phyloP scores from a whole-genome alignment of 2,888 invertebrate genomes.

The Parnassius smintheus region DNA sequence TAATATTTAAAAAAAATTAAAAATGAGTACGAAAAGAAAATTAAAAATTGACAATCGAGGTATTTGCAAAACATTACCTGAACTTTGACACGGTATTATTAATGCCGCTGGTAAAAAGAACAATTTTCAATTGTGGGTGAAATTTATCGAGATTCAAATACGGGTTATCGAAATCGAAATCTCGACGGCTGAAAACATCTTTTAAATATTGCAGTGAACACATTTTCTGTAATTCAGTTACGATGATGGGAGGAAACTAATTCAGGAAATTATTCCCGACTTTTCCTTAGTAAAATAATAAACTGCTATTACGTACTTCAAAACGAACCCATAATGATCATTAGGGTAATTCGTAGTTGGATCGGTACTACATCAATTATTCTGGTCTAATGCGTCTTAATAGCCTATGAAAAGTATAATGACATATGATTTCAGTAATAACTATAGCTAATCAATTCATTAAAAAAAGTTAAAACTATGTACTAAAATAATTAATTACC shows the following conservation, averaged over 20 bases:
- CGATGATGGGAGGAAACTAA: not conserved
- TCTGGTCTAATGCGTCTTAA: not conserved
- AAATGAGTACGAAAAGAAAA: no score
- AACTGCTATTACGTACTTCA: not conserved
- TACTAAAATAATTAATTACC: not conserved
- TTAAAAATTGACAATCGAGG: no score
- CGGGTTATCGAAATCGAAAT: conserved; percentile 44
- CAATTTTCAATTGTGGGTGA: conserved; percentile 53
- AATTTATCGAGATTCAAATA: conserved; percentile 49
- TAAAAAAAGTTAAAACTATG: not conserved
- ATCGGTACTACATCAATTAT: conserved; percentile 5
- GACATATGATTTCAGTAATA: no score
- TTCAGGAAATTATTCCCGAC: not conserved
- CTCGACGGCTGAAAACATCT: conserved; percentile 42
- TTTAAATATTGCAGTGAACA: conserved; percentile 33
- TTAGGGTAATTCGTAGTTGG: not conserved
- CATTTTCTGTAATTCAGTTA: conserved; percentile 30
- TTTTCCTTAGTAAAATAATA: conserved; percentile 9
- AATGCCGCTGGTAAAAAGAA: conserved; percentile 50
- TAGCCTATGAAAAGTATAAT: no score
- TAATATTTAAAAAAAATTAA: not conserved
- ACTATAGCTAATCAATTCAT: no score
- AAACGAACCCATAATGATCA: conserved; percentile 2
- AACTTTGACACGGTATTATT: conserved; percentile 44
- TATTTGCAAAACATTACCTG: conserved; percentile 40